Base-by-base conservation (phyloP, 2,113 vertebrate genomes). In the Ameiurus melas region DNA sequence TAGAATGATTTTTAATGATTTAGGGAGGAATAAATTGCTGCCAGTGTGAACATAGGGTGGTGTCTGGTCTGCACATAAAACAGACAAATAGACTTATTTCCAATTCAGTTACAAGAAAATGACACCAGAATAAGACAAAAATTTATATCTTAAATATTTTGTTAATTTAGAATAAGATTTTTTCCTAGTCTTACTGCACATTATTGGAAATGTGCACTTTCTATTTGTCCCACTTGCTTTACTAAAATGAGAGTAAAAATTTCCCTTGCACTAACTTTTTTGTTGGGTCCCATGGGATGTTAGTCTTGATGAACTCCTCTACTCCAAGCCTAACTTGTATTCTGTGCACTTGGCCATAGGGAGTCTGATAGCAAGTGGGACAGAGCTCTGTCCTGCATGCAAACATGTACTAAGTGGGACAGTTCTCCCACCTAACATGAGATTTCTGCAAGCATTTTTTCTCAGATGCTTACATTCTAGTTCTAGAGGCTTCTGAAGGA, bases 281-380 rank as follows among this genome's bases (percentile, higher is more conserved):
- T 62, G 33, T 62, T 39, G 4, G 4, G 20, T 62, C 57, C 53
- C 10, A 2, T 62, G 57, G 9, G 53, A 62, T 39, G 12, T 12
- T 25, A 25, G 4, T 36, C 80, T 83, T 83, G 20, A 36, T 39
- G 10, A 83, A 83, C 57, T 27, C 33, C 17, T 60, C 33, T 82
- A 25, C 20, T 60, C 57, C 12, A 82, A 58, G 57, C 33, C 55
- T 86, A 78, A 60, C 70, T n/a, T 80, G 12, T 55, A 53, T 81
- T 51, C 77, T 81, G 62, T 81, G 60, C 51, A 70, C 6, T 8
- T 81, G 47, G 47, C 47, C 33, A 55, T 25, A 55, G 77, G 51
- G 62, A 87, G 30, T 87, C 78, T 71, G 22, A 57, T 13, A 39
- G 78, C 79, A 75, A 88, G 57, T 84, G 70, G 68, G 57, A 25